Evolutionary conservation across 2,888 invertebrate genomes (phyloP).

Genomic region (Linnaemya tessellans): DNA sequence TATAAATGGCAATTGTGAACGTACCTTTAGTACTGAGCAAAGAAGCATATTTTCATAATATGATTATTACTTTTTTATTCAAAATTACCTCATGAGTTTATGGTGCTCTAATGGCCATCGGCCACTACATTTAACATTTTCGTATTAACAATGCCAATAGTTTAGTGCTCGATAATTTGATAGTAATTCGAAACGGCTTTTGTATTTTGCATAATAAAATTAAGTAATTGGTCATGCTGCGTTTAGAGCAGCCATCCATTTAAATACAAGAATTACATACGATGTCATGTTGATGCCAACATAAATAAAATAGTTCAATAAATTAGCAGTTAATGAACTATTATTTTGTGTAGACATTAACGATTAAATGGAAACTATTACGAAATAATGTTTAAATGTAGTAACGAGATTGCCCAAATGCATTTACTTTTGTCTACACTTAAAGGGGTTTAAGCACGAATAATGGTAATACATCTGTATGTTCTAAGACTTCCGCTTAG

Average conservation of each 20-base stretch:
- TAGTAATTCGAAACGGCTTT: neutral
- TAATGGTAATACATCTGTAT: too few relatives aligned
- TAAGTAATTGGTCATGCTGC: neutral
- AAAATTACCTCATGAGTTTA: neutral
- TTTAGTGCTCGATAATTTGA: constrained; percentile 18
- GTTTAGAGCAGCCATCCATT: neutral
- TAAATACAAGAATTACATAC: neutral
- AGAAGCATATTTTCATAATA: neutral
- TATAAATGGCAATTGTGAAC: too few relatives aligned
- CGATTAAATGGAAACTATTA: too few relatives aligned
- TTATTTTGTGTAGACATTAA: neutral
- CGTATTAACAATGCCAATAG: neutral
- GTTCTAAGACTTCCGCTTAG: too few relatives aligned
- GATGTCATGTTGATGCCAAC: neutral
- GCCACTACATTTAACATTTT: neutral
- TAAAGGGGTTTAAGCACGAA: too few relatives aligned
- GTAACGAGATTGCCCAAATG: too few relatives aligned
- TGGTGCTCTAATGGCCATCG: neutral
- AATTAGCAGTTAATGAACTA: neutral
- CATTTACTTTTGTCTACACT: too few relatives aligned
- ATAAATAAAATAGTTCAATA: constrained; percentile 3
- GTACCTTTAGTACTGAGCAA: neutral
- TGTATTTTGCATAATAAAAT: constrained; percentile 6
- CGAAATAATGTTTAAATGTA: too few relatives aligned
- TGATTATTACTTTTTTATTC: neutral